Evolutionary conservation across 2,888 invertebrate species (phyloP).

Genomic region (Lampropteryx suffumata): DNA sequence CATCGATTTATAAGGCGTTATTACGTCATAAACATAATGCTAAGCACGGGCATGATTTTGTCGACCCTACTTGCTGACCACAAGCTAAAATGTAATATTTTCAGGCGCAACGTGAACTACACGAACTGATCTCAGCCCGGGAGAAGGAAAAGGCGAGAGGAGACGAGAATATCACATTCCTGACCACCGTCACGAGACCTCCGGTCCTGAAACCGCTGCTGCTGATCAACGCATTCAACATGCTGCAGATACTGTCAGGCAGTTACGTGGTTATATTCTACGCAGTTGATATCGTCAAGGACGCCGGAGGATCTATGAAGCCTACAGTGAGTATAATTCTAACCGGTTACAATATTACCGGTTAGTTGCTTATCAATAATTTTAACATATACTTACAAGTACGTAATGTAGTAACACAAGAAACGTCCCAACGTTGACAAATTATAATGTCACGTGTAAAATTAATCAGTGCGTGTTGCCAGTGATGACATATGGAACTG

Average conservation of each 20-base stretch:
- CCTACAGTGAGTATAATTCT: conserved; percentile 58
- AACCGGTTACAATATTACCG: too few species aligned
- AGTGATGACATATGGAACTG: too few species aligned
- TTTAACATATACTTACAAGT: too few species aligned
- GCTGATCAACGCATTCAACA: conserved; percentile 88
- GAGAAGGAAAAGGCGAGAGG: conserved; percentile 81
- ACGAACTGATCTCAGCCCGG: conserved; percentile 83
- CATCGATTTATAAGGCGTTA: too few species aligned
- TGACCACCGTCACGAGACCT: conserved; percentile 78
- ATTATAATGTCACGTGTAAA: too few species aligned
- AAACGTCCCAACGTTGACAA: too few species aligned
- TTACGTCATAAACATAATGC: too few species aligned
- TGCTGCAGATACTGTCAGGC: conserved; percentile 88
- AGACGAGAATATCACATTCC: conserved; percentile 75
- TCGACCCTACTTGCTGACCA: too few species aligned
- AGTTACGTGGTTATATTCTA: conserved; percentile 91
- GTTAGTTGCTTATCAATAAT: too few species aligned
- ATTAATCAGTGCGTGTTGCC: too few species aligned
- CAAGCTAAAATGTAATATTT: neutral
- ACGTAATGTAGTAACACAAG: too few species aligned
- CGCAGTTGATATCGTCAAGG: conserved; percentile 87
- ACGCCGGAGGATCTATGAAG: conserved; percentile 75
- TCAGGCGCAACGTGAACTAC: conserved; percentile 85
- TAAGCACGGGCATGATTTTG: too few species aligned
- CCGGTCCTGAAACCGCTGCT: conserved; percentile 88